Evolutionary conservation across 2,888 invertebrate species (phyloP).

Genomic region (Meandrusa payeni): DNA sequence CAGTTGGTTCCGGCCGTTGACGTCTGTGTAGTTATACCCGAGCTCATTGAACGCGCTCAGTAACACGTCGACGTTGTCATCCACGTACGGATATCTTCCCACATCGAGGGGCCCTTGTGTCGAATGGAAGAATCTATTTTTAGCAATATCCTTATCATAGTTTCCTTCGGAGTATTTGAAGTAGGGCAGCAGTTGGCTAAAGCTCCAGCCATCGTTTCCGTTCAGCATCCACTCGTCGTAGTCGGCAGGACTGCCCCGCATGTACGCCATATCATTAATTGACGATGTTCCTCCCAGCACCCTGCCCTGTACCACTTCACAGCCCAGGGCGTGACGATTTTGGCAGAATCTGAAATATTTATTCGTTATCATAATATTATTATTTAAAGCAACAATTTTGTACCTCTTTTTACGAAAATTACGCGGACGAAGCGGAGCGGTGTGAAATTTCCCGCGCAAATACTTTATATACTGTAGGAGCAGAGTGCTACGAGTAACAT

Average conservation of each 20-base stretch:
- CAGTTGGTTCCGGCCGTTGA: conserved; percentile 66
- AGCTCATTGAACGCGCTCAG: conserved; percentile 67
- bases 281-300: conserved; percentile 67
- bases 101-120: conserved; percentile 70
- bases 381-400: no score
- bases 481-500: no score
- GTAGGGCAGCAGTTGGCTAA: conserved; percentile 59
- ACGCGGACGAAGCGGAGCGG: no score
- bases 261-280: conserved; percentile 72
- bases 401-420: no score
- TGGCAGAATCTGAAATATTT: conserved; percentile 67
- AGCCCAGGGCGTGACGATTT: conserved; percentile 52
- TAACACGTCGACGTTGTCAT: conserved; percentile 66
- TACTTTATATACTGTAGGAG: no score
- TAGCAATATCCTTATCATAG: conserved; percentile 68
- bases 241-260: conserved; percentile 69
- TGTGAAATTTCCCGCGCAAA: no score
- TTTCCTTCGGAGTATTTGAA: conserved; percentile 76
- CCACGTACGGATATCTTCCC: conserved; percentile 65
- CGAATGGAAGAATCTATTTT: conserved; percentile 66
- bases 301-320: conserved; percentile 66
- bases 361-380: no score
- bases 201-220: conserved; percentile 71
- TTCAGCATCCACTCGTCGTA: conserved; percentile 70
- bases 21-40: conserved; percentile 69